phyloP scores from a whole-genome alignment of 2,888 invertebrate genomes.

The Gastracanthus pulcherrimus region DNA sequence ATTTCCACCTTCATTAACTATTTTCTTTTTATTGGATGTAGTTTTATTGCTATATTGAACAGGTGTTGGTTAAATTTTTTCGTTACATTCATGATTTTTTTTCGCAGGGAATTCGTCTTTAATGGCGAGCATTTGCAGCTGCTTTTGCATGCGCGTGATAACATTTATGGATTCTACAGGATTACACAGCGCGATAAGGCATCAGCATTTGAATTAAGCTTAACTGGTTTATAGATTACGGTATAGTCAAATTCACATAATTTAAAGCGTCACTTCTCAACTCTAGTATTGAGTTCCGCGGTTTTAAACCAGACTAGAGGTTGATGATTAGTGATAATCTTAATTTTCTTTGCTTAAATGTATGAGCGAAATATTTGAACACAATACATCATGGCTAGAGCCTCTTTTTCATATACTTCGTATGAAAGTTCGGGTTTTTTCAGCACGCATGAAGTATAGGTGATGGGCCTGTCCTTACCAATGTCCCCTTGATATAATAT shows the following conservation, averaged over 20 bases:
- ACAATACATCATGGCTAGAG: too few species aligned
- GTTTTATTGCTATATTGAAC: too few species aligned
- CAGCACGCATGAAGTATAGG: neutral
- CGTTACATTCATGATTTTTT: too few species aligned
- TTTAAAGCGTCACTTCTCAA: conserved; percentile 2
- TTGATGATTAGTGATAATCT: conserved; percentile 33
- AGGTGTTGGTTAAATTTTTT: too few species aligned
- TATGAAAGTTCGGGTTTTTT: neutral
- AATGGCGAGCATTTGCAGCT: too few species aligned
- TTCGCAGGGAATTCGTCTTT: too few species aligned
- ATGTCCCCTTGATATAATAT: conserved; percentile 3
- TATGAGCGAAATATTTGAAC: too few species aligned
- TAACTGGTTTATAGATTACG: neutral
- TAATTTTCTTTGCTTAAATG: neutral
- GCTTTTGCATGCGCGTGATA: too few species aligned
- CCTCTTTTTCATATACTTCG: too few species aligned
- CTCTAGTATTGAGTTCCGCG: neutral
- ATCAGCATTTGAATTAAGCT: too few species aligned
- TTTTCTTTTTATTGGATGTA: too few species aligned
- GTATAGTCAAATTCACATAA: neutral
- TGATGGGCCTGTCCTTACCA: neutral
- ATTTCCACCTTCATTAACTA: too few species aligned
- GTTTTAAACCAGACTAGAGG: conserved; percentile 21
- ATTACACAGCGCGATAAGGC: neutral
- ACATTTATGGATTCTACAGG: neutral